Evolutionary conservation across 2,113 vertebrate genomes (phyloP).

Genomic region (Synchiropus splendidus): DNA sequence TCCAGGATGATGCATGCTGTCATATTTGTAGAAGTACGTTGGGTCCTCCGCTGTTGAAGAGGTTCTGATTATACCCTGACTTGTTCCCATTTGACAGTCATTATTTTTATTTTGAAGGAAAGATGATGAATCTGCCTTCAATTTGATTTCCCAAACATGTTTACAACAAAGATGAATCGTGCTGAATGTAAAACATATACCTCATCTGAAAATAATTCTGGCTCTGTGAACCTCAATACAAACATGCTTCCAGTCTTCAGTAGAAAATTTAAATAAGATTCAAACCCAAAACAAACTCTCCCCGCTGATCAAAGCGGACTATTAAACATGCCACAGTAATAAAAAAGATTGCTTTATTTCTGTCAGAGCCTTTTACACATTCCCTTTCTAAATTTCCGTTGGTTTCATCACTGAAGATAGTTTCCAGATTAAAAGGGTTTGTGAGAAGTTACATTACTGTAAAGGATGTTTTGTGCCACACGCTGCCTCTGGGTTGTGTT

Average conservation of each 20-base stretch:
- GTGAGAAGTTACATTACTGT: constrained; percentile 58
- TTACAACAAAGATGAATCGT: no score
- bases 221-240: constrained; percentile 32
- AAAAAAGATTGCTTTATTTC: no score
- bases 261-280: constrained; percentile 24
- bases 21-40: no score
- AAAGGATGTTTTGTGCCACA: constrained; percentile 52
- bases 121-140: no score
- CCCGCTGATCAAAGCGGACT: constrained; percentile 16
- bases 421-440: constrained; percentile 32
- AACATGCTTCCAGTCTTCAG: constrained; percentile 25
- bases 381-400: constrained; percentile 11
- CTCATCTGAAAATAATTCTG: constrained; percentile 39
- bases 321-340: background rate
- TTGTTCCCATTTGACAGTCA: no score
- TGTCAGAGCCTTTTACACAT: constrained; percentile 12
- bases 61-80: no score
- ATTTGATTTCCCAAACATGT: no score
- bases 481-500: constrained; percentile 72
- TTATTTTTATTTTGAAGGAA: no score
- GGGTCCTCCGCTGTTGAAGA: no score
- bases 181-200: constrained; percentile 39
- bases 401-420: constrained; percentile 35
- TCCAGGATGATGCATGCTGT: no score
- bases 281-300: constrained; percentile 16